Percentiles rank a stretch among this genome's conserved stretches.
phyloP scores from a whole-genome alignment of 2,888 invertebrate species.

The Lacanobia oleracea region DNA sequence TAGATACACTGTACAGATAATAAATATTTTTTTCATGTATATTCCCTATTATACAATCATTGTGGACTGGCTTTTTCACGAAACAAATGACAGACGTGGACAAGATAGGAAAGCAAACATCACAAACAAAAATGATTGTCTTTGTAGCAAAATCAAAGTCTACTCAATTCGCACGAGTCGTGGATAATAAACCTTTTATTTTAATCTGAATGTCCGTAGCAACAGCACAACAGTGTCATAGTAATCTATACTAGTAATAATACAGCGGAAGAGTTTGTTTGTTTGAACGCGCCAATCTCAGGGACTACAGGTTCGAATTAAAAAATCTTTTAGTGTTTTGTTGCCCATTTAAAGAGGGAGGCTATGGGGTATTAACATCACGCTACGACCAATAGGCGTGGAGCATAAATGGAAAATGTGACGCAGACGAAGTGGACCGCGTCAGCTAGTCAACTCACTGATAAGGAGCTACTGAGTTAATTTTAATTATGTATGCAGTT shows the following conservation, averaged over 20 bases:
- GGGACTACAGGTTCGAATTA: too few species aligned
- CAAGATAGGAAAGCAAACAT: not conserved
- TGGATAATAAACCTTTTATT: conserved; percentile 22
- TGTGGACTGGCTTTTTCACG: not conserved
- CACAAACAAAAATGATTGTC: not conserved
- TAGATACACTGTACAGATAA: too few species aligned
- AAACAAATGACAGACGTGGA: not conserved
- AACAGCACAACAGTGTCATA: conserved; percentile 25
- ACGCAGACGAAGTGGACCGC: too few species aligned
- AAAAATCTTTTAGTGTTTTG: too few species aligned
- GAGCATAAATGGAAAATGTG: too few species aligned
- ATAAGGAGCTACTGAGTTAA: conserved; percentile 40
- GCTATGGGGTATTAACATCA: too few species aligned
- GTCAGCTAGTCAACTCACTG: conserved; percentile 11
- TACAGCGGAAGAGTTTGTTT: too few species aligned
- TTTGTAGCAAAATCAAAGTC: not conserved
- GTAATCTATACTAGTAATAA: conserved; percentile 7
- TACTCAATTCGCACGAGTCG: conserved; percentile 3
- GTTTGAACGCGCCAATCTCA: too few species aligned
- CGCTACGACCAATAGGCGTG: too few species aligned
- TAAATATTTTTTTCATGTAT: too few species aligned
- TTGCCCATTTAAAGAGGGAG: too few species aligned
- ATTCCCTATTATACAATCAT: too few species aligned
- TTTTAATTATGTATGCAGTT: conserved; percentile 43
- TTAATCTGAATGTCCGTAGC: conserved; percentile 3